Conservation (phyloP, 2,797 vertebrate species). For the Emys orbicularis region DNA sequence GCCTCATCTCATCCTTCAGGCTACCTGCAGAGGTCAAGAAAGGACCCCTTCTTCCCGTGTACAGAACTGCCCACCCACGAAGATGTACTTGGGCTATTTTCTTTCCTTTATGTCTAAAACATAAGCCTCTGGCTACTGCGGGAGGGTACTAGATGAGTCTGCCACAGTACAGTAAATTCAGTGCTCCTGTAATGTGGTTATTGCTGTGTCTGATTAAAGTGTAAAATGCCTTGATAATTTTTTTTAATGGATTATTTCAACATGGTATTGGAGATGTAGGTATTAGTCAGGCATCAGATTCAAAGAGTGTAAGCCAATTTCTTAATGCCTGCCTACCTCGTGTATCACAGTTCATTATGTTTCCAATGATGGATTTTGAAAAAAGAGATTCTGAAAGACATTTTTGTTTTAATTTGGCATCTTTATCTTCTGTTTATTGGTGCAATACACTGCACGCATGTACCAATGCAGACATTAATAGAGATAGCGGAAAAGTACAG, state of each 20-base stretch:
- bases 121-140: background rate
- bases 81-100: background rate
- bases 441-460: background rate
- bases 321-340: background rate
- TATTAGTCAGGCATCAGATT: conserved; percentile 35
- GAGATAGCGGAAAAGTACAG: background rate
- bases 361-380: conserved; percentile 19
- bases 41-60: background rate
- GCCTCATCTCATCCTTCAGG: background rate
- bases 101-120: background rate
- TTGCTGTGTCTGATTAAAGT: background rate
- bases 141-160: background rate
- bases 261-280: background rate
- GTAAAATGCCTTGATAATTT: background rate
- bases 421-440: background rate
- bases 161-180: background rate
- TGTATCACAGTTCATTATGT: background rate
- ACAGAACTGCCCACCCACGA: background rate
- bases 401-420: background rate
- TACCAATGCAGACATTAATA: background rate
- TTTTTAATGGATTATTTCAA: conserved; percentile 17
- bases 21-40: too few relatives aligned
- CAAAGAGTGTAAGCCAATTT: background rate
- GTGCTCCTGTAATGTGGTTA: background rate
- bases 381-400: background rate